Percentiles rank a stretch among this genome's conserved stretches.
Evolutionary conservation across 2,797 vertebrate species (phyloP).

Genomic region (Bradypodion ventrale): DNA sequence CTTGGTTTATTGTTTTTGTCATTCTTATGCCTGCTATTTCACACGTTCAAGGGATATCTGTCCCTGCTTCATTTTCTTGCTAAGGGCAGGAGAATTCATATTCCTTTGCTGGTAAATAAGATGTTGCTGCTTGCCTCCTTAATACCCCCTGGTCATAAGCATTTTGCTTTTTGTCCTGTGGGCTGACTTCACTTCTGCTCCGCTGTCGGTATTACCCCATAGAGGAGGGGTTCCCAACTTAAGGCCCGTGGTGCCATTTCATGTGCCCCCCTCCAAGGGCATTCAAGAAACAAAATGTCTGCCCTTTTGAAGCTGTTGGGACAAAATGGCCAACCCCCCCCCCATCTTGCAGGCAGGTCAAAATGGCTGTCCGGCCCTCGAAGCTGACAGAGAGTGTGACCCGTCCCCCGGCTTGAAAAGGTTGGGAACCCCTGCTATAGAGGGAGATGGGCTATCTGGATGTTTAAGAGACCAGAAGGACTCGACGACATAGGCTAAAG

Average conservation of each 20-base stretch:
- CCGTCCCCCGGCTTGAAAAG: too few relatives aligned
- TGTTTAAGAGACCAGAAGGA: background rate
- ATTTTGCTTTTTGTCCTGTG: background rate
- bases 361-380: too few relatives aligned
- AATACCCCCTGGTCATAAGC: background rate
- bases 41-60: background rate
- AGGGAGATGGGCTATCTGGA: background rate
- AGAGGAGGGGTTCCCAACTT: too few relatives aligned
- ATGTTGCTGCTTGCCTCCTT: background rate
- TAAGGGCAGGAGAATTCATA: background rate
- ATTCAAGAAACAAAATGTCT: too few relatives aligned
- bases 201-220: background rate
- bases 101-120: background rate
- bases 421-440: background rate
- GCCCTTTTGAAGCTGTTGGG: too few relatives aligned
- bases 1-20: background rate
- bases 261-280: too few relatives aligned
- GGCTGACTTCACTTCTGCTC: background rate
- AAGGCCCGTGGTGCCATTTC: too few relatives aligned
- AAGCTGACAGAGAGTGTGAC: too few relatives aligned
- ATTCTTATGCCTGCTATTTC: constrained; percentile 49
- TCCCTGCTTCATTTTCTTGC: constrained; percentile 24
- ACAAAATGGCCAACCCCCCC: too few relatives aligned
- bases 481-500: background rate
- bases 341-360: too few relatives aligned